Conservation (phyloP, 2,113 vertebrate genomes). For the Felis chaus region DNA sequence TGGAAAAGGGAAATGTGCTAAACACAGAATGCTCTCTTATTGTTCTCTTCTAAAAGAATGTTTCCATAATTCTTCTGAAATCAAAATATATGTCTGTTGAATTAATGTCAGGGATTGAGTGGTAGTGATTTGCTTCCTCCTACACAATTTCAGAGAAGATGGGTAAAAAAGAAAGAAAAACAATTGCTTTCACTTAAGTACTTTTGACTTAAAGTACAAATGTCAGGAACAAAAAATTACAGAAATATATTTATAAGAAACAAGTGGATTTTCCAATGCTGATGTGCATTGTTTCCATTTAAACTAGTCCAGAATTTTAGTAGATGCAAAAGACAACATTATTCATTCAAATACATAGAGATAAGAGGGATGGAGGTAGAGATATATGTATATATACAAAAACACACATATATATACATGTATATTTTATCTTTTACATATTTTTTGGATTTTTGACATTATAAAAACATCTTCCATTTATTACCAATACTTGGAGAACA, state of each 20-base stretch:
- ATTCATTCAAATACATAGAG: background rate
- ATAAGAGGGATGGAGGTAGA: background rate
- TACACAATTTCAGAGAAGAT: constrained; percentile 20
- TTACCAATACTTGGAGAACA: background rate
- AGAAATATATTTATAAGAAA: constrained; percentile 26
- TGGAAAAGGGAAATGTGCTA: constrained; percentile 34
- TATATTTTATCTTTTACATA: background rate
- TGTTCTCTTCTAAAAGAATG: constrained; percentile 52
- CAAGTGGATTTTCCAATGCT: background rate
- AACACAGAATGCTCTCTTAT: constrained; percentile 30
- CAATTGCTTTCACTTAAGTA: constrained; percentile 3
- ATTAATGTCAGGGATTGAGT: constrained; percentile 57
- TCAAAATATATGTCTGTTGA: constrained; percentile 52
- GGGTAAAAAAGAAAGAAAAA: background rate
- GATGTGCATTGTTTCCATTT: background rate
- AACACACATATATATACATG: background rate
- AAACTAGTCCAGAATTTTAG: background rate
- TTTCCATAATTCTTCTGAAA: constrained; percentile 61
- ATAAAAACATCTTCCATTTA: background rate
- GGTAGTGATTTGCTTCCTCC: background rate
- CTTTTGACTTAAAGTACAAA: constrained; percentile 46
- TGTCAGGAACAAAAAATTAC: background rate
- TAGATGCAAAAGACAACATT: background rate
- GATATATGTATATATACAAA: background rate
- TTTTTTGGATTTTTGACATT: background rate